Conservation (phyloP, 1,140 invertebrate genomes). For the Hyles vespertilio region DNA sequence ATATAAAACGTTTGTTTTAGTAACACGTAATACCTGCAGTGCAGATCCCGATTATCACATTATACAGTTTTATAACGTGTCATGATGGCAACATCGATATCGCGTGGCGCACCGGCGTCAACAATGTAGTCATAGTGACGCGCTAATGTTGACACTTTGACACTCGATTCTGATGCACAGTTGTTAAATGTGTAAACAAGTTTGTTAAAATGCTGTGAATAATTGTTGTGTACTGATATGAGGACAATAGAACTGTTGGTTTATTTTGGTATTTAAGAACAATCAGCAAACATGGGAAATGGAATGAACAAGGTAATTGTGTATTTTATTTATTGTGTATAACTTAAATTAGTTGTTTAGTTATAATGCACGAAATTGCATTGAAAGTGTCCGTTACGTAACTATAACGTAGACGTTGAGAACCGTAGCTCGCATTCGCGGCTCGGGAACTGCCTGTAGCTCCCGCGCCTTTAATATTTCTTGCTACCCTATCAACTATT, state of each 20-base stretch:
- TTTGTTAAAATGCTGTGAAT: constrained; percentile 25
- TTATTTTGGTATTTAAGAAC: constrained; percentile 18
- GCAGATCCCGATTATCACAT: constrained; percentile 15
- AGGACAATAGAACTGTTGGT: constrained; percentile 36
- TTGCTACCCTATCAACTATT: no score
- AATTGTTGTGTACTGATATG: constrained; percentile 33
- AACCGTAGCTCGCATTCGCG: constrained; percentile 30
- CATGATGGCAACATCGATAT: constrained; percentile 43
- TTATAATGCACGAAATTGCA: constrained; percentile 11
- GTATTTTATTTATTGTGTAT: constrained; percentile 10
- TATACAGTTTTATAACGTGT: constrained; percentile 28
- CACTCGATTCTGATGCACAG: constrained; percentile 36
- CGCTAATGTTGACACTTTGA: constrained; percentile 56
- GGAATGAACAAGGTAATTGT: constrained; percentile 85
- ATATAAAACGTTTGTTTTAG: constrained; percentile 8
- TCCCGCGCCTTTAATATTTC: no score
- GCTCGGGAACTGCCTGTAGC: constrained; percentile 26
- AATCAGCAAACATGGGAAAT: constrained; percentile 80
- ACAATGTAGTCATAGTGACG: constrained; percentile 74
- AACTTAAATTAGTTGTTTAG: constrained; percentile 6
- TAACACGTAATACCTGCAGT: constrained; percentile 2
- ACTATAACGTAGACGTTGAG: constrained; percentile 47
- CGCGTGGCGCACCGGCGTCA: constrained; percentile 56
- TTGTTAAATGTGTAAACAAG: constrained; percentile 28
- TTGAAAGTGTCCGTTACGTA: constrained; percentile 43